Evolutionary conservation across 2,113 vertebrate species (phyloP), one percentile per base, ranked within the genome.

Genomic region (Ancistrus triradiatus): DNA sequence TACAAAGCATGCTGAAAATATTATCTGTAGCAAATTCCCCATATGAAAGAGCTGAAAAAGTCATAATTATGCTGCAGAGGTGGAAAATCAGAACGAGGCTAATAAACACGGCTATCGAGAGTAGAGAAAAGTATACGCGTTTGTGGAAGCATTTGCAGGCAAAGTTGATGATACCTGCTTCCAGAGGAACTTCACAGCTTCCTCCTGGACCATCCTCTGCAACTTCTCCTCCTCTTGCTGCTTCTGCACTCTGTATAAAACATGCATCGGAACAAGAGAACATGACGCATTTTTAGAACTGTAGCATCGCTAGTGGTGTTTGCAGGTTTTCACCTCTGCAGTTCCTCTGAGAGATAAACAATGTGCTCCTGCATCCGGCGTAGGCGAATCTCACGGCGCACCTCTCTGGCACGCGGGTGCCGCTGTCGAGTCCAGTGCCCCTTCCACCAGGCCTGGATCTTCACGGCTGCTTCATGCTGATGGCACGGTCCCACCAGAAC

Each of bases 321-420:
- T 31, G 27, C 27, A 17, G 14, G 1, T 51, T 15, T 60, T 38
- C 48, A 98, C 96, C 86, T 89, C 49, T 81, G 77, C 42, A 96
- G 65, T 82, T 93, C 91, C 19, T 83, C 76, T 8, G 86, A 91
- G 64, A 99, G 82, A 70, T 79, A 91, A 55, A 93, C 14, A n/a
- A 99, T 93, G 70, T 99, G 92, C 37, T 98, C 91, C 75, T 98
- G 95, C 93, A 99, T 94, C 77, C 96, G 87, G 35, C 86, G 81
- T 0, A 98, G 82, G 2, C 96, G 90, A 43, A 99, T 97, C 82
- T 99, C 96, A 19, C 81, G 86, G 2, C 91, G 91, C 44, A 92
- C 90, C 48, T 93, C 92, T 79, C 81, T 94, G 56, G 89, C 91
- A 74, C 59, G 75, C 3, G 86, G 80, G 69, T 94, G 85, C 66